phyloP scores from a whole-genome alignment of 2,797 vertebrate species.

The Hydrolagus colliei region DNA sequence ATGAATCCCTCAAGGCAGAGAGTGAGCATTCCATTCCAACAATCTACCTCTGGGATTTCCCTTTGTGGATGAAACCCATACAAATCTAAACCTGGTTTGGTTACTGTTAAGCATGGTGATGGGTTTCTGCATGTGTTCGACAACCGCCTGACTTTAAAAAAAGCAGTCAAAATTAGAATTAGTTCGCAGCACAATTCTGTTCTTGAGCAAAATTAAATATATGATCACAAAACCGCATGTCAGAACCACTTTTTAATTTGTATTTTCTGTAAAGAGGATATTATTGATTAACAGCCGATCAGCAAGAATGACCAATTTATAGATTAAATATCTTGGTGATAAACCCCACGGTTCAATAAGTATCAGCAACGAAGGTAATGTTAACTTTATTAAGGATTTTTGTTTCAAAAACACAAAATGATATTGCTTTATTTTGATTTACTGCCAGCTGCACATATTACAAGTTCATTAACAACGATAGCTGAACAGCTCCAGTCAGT shows the following conservation, averaged over 20 bases:
- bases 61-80: no score
- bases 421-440: slow-evolving; percentile 25
- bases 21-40: no score
- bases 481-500: slow-evolving; percentile 16
- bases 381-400: background rate
- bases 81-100: no score
- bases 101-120: no score
- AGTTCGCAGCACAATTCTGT: background rate
- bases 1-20: no score
- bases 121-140: no score
- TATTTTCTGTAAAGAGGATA: no score
- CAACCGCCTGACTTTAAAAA: no score
- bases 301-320: background rate
- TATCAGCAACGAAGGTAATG: background rate
- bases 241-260: background rate
- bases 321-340: background rate
- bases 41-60: no score
- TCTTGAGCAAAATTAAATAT: background rate
- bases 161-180: background rate
- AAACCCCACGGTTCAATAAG: background rate
- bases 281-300: no score
- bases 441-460: slow-evolving; percentile 3
- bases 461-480: slow-evolving; percentile 27
- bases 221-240: background rate
- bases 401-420: slow-evolving; percentile 6